Evolutionary conservation across 2,888 invertebrate genomes (phyloP).

Genomic region (Platycheirus albimanus): DNA sequence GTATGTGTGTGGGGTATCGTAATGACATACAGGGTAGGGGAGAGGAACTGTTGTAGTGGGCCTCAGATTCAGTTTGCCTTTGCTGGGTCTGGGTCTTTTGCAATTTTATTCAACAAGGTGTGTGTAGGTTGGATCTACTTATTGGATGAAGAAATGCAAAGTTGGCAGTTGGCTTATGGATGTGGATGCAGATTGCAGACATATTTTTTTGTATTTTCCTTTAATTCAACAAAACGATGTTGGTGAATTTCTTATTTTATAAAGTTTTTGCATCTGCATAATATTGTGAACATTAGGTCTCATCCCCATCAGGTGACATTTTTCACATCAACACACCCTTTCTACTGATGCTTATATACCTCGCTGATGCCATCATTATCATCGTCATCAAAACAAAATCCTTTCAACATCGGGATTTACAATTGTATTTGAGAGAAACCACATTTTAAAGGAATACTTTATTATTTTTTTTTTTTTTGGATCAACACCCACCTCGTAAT

Average conservation of each 20-base stretch:
- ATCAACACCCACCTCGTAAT: conserved; percentile 44
- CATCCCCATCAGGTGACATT: conserved; percentile 47
- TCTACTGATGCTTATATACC: too few species aligned
- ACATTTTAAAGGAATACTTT: conserved; percentile 23
- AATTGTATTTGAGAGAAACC: conserved; percentile 19
- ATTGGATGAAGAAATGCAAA: conserved; percentile 17
- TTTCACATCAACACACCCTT: not conserved
- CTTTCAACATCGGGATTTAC: not conserved
- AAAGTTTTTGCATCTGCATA: conserved; percentile 49
- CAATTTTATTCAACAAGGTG: conserved; percentile 1
- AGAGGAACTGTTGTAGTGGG: too few species aligned
- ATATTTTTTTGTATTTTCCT: not conserved
- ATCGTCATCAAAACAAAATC: not conserved
- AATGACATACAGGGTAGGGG: conserved; percentile 43
- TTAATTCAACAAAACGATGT: not conserved
- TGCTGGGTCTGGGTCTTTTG: not conserved
- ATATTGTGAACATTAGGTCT: conserved; percentile 19
- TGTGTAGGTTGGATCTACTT: not conserved
- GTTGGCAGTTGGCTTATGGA: conserved; percentile 53
- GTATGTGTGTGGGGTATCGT: conserved; percentile 25
- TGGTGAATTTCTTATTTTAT: conserved; percentile 1
- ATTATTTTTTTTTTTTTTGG: conserved; percentile 29
- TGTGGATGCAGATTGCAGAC: too few species aligned
- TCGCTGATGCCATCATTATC: too few species aligned
- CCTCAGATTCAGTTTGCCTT: not conserved